Base-by-base conservation (phyloP, 2,888 invertebrate genomes). In the Ferdinandea cuprea region DNA sequence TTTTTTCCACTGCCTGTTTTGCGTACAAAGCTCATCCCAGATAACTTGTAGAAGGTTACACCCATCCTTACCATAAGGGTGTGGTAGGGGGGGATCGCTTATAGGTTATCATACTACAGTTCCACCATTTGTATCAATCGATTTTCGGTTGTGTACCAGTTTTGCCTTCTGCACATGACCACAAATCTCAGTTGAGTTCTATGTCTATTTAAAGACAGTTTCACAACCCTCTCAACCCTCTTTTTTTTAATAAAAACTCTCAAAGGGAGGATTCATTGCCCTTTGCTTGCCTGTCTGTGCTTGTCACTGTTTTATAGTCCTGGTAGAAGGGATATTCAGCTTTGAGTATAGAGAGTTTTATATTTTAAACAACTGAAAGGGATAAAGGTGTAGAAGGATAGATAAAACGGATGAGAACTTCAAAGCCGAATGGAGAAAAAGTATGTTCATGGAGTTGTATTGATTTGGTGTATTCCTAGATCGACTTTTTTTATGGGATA, bases 1-100 rank as follows among this genome's bases (percentile, higher is more conserved):
- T 35, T 9, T 7, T 13, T 9, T 30, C 17, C 54, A 40, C 30
- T 69, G 66, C 69, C 74, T 74, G 69, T 42, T 50, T 25, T 37
- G 35, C 56, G 68, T 76, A 76, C 69, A 81, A 76, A 76, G 68
- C 48, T 76, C 69, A 76, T 74, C 63, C 58, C 58, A 63, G 54
- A 48, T 58, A 54, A 73, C 54, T 37, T 28, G 42, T 17, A 21
- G 44, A 30, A 13, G 25, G 17, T 13, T 48, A 8, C 32, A 13
- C 4, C 7, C 35, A 35, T 35, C 35, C 28, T 19, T 44, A 1
- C 25, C 25, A 3, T 25, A 3, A 25, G 25, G 3, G 25, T 5
- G 25, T 2, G 3, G 25, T 25, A 25, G 25, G 11, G 37, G 25
- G 11, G 37, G 35, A 21, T 19, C 46, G 32, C 46, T 21, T 52